These are phyloP conservation scores for Mimas tiliae DNA, from an alignment of 2,888 invertebrate species.

Conservation along the genomic window DNA sequence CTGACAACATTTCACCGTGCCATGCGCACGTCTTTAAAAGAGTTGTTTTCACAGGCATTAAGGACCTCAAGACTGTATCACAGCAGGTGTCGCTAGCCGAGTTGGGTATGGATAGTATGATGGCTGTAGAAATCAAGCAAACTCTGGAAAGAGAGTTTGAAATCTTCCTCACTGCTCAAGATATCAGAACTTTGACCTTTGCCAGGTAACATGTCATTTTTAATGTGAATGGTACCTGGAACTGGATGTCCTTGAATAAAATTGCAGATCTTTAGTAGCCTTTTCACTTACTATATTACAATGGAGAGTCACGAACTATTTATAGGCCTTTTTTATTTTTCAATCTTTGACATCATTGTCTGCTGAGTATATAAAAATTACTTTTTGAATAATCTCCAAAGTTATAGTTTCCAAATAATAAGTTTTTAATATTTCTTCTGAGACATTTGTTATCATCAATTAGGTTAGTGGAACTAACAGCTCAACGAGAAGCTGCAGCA, in stretches of 20 bases:
- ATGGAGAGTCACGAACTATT: too few relatives aligned
- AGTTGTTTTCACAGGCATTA: slow-evolving; percentile 72
- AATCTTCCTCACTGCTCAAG: slow-evolving; percentile 92
- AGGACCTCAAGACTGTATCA: slow-evolving; percentile 88
- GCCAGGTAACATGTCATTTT: slow-evolving; percentile 73
- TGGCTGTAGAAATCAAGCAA: slow-evolving; percentile 98
- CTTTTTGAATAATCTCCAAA: too few relatives aligned
- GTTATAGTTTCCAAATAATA: too few relatives aligned
- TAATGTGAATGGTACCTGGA: background rate
- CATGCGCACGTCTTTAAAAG: too few relatives aligned
- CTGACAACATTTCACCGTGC: too few relatives aligned
- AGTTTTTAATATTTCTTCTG: too few relatives aligned
- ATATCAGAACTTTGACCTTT: slow-evolving; percentile 92
- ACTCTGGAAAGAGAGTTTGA: slow-evolving; percentile 95
- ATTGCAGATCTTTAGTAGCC: too few relatives aligned
- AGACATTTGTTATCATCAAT: background rate
- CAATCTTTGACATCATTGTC: too few relatives aligned
- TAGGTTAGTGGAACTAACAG: slow-evolving; percentile 82
- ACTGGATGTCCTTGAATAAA: too few relatives aligned
- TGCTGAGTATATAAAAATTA: too few relatives aligned
- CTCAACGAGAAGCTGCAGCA: slow-evolving; percentile 74
- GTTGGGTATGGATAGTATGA: slow-evolving; percentile 98
- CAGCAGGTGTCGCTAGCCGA: slow-evolving; percentile 92
- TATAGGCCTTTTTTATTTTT: too few relatives aligned
- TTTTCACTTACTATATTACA: background rate